Evolutionary conservation across 2,797 vertebrate genomes (phyloP).

Genomic region (Coracias cyanogaster): DNA sequence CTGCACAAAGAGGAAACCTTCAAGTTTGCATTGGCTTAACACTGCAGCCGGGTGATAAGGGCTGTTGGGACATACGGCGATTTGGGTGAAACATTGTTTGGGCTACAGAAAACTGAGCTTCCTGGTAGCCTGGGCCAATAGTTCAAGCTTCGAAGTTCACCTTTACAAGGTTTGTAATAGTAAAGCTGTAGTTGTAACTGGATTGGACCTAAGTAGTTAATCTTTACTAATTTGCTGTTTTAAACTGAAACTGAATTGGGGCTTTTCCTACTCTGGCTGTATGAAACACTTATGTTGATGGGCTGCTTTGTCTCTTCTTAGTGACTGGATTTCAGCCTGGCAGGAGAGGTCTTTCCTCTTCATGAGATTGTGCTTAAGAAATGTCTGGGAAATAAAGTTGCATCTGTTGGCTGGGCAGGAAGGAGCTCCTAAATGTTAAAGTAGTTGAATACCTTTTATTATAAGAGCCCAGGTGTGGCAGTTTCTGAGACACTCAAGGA

Average conservation of each 20-base stretch:
- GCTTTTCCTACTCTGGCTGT: background rate
- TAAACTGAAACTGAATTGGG: background rate
- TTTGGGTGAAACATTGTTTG: background rate
- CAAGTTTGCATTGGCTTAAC: accelerated
- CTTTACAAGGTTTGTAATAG: background rate
- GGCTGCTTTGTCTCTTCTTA: background rate
- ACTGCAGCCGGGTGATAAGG: accelerated
- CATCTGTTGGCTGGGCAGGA: background rate
- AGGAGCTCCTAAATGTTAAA: background rate
- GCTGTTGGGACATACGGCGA: background rate
- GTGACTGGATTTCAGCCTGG: background rate
- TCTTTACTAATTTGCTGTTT: background rate
- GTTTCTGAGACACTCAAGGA: background rate
- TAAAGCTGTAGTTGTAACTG: background rate
- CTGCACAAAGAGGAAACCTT: background rate
- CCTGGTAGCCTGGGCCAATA: background rate
- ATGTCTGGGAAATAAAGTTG: background rate
- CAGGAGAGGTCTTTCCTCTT: background rate
- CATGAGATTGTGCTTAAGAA: background rate
- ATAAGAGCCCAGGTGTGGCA: background rate
- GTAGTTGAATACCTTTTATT: background rate
- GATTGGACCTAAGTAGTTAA: background rate
- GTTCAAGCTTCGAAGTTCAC: background rate
- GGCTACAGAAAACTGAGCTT: background rate
- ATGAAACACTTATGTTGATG: background rate